Evolutionary conservation across 2,888 invertebrate genomes (phyloP).

Genomic region (Agonopterix subpropinquella): DNA sequence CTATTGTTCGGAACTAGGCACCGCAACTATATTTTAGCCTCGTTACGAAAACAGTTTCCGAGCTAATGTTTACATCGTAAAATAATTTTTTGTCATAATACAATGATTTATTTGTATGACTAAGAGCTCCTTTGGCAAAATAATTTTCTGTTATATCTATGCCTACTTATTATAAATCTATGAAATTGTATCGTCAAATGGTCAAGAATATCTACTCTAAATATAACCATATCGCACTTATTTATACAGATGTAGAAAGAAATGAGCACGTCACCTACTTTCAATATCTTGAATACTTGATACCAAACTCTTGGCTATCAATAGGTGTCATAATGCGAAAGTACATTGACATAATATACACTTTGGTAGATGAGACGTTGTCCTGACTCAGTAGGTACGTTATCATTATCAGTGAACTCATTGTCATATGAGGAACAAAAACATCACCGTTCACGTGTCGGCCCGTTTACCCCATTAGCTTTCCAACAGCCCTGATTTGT

Average conservation of each 20-base stretch:
- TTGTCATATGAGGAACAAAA: slow-evolving; percentile 11
- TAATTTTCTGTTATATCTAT: no score
- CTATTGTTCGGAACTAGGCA: slow-evolving; percentile 41
- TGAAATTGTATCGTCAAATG: no score
- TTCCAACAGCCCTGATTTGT: slow-evolving; percentile 24
- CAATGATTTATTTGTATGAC: not conserved
- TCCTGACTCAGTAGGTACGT: slow-evolving; percentile 29
- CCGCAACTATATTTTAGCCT: slow-evolving; percentile 28
- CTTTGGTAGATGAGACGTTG: not conserved
- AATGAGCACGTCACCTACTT: no score
- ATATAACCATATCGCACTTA: no score
- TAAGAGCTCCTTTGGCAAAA: no score
- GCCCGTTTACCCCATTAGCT: slow-evolving; percentile 26
- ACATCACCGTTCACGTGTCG: slow-evolving; percentile 15
- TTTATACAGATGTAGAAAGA: no score
- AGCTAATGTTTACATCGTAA: slow-evolving; percentile 6
- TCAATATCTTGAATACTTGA: not conserved
- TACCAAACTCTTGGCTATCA: not conserved
- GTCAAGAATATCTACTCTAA: no score
- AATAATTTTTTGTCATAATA: slow-evolving; percentile 3
- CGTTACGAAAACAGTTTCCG: slow-evolving; percentile 19
- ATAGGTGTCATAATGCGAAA: not conserved
- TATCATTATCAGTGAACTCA: slow-evolving; percentile 19
- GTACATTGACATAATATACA: not conserved
- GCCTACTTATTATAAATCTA: no score